Evolutionary conservation across 2,113 vertebrate species (phyloP).

Genomic region (Tachycineta bicolor): DNA sequence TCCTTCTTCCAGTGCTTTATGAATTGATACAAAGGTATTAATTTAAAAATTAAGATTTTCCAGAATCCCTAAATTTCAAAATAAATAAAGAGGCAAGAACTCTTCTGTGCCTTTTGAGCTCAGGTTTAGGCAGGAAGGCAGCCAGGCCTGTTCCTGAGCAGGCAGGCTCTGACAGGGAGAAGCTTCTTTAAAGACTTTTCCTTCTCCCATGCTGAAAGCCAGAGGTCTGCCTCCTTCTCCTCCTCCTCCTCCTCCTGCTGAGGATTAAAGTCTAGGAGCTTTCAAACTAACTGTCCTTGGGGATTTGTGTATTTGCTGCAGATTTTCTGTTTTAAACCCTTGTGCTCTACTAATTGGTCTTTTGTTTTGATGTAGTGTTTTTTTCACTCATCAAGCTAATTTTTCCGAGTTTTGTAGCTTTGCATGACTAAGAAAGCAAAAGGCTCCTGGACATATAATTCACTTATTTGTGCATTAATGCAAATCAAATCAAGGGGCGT

Average conservation of each 20-base stretch:
- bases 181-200: neutral
- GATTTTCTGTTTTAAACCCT: neutral
- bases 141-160: neutral
- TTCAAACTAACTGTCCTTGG: neutral
- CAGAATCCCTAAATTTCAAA: neutral
- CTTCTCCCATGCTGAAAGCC: neutral
- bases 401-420: neutral
- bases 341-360: neutral
- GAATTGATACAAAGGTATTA: neutral
- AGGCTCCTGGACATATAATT: neutral
- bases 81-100: neutral
- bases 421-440: neutral
- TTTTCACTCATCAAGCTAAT: neutral
- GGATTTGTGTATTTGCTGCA: neutral
- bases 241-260: neutral
- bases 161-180: neutral
- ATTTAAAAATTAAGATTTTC: neutral
- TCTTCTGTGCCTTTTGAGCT: neutral
- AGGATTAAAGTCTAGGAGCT: neutral
- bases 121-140: neutral
- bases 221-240: neutral
- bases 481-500: neutral
- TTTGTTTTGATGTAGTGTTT: neutral
- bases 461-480: neutral
- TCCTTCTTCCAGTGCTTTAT: neutral